phyloP scores from a whole-genome alignment of 2,888 invertebrate genomes.

The Diarsia dahlii region DNA sequence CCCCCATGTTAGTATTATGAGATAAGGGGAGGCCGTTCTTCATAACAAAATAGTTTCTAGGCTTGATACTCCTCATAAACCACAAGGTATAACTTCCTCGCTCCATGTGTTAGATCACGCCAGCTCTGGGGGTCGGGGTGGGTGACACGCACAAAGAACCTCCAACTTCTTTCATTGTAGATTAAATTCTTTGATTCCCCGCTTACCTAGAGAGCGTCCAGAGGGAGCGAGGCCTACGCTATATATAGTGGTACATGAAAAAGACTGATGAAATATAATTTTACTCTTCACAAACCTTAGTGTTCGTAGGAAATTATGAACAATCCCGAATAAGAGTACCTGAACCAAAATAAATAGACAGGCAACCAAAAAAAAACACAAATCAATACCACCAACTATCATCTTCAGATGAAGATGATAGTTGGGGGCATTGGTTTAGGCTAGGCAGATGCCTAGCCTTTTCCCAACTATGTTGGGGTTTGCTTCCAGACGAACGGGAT shows the following conservation, averaged over 20 bases:
- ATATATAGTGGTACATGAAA: not conserved
- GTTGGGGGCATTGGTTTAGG: too few species aligned
- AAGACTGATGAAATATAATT: not conserved
- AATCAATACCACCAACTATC: slow-evolving; percentile 14
- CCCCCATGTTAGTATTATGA: not conserved
- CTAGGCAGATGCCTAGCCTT: too few species aligned
- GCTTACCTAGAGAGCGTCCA: slow-evolving; percentile 78
- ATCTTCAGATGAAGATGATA: too few species aligned
- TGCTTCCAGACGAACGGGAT: too few species aligned
- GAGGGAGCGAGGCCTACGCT: slow-evolving; percentile 30
- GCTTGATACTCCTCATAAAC: slow-evolving; percentile 17
- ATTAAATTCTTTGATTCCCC: slow-evolving; percentile 89
- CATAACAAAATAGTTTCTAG: not conserved
- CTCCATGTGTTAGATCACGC: slow-evolving; percentile 72
- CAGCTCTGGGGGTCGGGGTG: slow-evolving; percentile 76
- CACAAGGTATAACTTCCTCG: slow-evolving; percentile 56
- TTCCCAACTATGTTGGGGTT: too few species aligned
- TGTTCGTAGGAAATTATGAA: not conserved
- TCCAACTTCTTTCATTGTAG: slow-evolving; percentile 89
- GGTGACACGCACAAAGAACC: slow-evolving; percentile 88
- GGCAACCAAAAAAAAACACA: slow-evolving; percentile 7
- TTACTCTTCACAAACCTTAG: not conserved
- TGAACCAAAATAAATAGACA: not conserved
- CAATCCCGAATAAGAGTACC: not conserved
- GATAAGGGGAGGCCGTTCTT: not conserved